Conservation (phyloP, 2,888 invertebrate species). For the Pemphredon lugubris region DNA sequence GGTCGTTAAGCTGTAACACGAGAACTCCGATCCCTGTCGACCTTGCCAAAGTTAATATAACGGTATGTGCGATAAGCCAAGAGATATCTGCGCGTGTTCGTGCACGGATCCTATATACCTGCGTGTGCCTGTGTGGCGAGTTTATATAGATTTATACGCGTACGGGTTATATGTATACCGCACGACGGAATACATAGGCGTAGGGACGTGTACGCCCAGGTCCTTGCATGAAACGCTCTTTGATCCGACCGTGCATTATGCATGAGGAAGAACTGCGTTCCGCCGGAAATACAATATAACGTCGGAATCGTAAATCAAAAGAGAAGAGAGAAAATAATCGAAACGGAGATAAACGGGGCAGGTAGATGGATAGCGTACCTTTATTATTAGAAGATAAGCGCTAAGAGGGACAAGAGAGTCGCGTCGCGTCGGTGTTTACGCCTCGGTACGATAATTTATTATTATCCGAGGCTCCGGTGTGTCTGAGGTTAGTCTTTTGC, state of each 20-base stretch:
- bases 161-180: not conserved
- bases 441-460: too few species aligned
- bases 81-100: not conserved
- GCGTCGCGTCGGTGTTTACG: too few species aligned
- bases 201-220: constrained; percentile 26
- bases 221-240: constrained; percentile 57
- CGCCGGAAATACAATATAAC: constrained; percentile 58
- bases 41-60: constrained; percentile 37
- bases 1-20: constrained; percentile 24
- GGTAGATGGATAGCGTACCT: constrained; percentile 47
- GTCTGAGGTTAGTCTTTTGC: too few species aligned
- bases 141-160: constrained; percentile 24
- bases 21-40: constrained; percentile 19
- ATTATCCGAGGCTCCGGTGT: too few species aligned
- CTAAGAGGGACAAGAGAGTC: constrained; percentile 11
- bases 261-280: constrained; percentile 63
- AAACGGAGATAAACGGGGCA: constrained; percentile 41
- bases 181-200: constrained; percentile 20
- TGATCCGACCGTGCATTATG: constrained; percentile 66
- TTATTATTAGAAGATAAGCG: constrained; percentile 36
- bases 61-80: constrained; percentile 17
- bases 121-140: not conserved
- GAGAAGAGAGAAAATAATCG: constrained; percentile 56
- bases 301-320: constrained; percentile 49
- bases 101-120: not conserved